Evolutionary conservation across 2,888 invertebrate species (phyloP), one percentile per base, ranked within the genome.

Genomic region (Plagiodera versicolora): DNA sequence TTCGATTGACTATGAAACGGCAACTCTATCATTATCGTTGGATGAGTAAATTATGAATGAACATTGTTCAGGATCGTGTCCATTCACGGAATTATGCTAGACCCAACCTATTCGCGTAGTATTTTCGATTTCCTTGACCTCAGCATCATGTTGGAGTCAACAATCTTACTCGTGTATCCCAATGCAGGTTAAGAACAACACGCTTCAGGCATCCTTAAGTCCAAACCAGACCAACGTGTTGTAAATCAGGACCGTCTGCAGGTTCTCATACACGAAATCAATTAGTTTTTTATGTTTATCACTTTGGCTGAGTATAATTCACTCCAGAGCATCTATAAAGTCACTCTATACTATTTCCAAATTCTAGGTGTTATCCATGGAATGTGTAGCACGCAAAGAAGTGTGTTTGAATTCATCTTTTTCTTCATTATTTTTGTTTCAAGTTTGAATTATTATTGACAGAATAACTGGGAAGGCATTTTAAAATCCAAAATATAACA

Each of bases 171-270:
- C 44, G 49, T 35, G 35, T 54, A 39, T 39, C 3, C 48, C 18
- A 53, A 59, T 59, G 54, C 59, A 50, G 54, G 59, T 59, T 59
- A 59, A 44, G 35, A 47, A 54, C 32, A 54, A 44, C 58, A 52
- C 52, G 58, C 35, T 51, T n/a, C 11, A 3, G 39, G 14, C 39
- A 14, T 2, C 14, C 2, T 4, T 1, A n/a, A 39, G 10, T 39
- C 10, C 2, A n/a, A 14, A n/a, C 14, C 39, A 39, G 39, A 39
- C 39, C 39, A 14, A 14, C 39, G 4, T 11, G 2, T 10, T 9
- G 6, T 14, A 14, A 14, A 39, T 39, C 39, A 48, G 49, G 16
- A 30, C n/a, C 44, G 45, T 44, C 44, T 54, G 44, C 20, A 45
- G 32, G 9, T 14, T 3, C 3, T 14, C n/a, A 11, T 14, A 39